Percentiles rank a stretch among this genome's conserved stretches.
These are phyloP conservation scores for Drosophila littoralis DNA, from an alignment of 1,140 invertebrate species.

Conservation along the genomic window DNA sequence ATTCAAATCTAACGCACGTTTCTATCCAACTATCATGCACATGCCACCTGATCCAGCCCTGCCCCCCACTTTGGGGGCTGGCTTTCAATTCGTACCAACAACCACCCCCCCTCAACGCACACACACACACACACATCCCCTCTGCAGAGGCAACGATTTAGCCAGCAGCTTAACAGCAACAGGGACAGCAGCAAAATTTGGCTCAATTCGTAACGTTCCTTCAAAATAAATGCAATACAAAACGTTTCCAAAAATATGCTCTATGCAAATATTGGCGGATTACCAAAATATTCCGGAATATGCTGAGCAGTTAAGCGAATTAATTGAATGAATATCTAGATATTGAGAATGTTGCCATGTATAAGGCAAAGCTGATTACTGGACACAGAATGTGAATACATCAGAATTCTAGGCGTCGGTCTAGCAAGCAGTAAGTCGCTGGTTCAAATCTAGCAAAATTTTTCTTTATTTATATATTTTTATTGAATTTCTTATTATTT, in stretches of 20 bases:
- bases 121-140: too few relatives aligned
- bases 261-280: neutral
- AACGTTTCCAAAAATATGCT: neutral
- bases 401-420: too few relatives aligned
- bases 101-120: too few relatives aligned
- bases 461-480: too few relatives aligned
- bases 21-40: constrained; percentile 22
- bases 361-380: neutral
- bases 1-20: constrained; percentile 66
- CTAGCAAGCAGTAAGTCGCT: too few relatives aligned
- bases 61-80: neutral
- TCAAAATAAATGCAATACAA: neutral
- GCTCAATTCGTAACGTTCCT: neutral
- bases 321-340: too few relatives aligned
- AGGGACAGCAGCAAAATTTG: constrained; percentile 3
- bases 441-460: too few relatives aligned
- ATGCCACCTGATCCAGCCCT: neutral
- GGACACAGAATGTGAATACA: too few relatives aligned
- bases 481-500: too few relatives aligned
- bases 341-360: too few relatives aligned
- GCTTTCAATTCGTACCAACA: constrained; percentile 15
- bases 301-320: neutral
- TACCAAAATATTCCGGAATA: neutral
- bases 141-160: constrained; percentile 20
- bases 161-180: constrained; percentile 34